These are phyloP conservation scores for Pomacea canaliculata DNA, from an alignment of 2,888 invertebrate species.

Conservation along the genomic window DNA sequence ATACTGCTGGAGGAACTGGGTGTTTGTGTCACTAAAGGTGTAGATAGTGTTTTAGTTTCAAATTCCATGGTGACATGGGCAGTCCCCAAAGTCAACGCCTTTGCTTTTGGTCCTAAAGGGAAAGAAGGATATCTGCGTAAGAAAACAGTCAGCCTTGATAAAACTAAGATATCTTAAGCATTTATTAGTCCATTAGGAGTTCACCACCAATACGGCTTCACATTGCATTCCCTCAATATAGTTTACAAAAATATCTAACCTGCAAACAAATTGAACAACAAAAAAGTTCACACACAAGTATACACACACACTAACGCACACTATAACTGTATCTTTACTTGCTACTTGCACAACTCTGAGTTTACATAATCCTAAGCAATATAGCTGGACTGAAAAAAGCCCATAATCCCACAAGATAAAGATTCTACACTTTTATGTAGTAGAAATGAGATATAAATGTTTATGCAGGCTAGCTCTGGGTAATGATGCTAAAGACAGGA, in stretches of 20 bases:
- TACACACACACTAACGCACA: too few relatives aligned
- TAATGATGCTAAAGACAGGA: too few relatives aligned
- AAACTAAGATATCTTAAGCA: not conserved
- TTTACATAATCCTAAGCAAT: too few relatives aligned
- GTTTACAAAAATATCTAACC: not conserved
- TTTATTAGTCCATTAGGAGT: not conserved
- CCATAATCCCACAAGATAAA: too few relatives aligned
- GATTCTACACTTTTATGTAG: too few relatives aligned
- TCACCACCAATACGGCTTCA: not conserved
- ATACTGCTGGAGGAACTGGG: not conserved
- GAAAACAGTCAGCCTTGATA: not conserved
- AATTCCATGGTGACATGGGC: slow-evolving; percentile 44
- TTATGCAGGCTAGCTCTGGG: too few relatives aligned
- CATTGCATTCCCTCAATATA: not conserved
- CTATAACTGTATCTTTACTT: too few relatives aligned
- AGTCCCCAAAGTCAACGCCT: slow-evolving; percentile 34
- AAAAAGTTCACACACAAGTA: too few relatives aligned
- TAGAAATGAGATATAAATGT: too few relatives aligned
- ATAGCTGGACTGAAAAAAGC: too few relatives aligned
- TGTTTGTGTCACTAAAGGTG: not conserved
- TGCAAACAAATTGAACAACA: too few relatives aligned
- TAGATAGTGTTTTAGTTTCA: slow-evolving; percentile 31
- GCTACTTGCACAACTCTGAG: too few relatives aligned
- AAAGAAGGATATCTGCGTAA: slow-evolving; percentile 5
- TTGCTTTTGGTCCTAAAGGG: slow-evolving; percentile 45